These are phyloP conservation scores for Ptychoptera contaminata DNA, from an alignment of 2,888 invertebrate genomes.

Conservation along the genomic window DNA sequence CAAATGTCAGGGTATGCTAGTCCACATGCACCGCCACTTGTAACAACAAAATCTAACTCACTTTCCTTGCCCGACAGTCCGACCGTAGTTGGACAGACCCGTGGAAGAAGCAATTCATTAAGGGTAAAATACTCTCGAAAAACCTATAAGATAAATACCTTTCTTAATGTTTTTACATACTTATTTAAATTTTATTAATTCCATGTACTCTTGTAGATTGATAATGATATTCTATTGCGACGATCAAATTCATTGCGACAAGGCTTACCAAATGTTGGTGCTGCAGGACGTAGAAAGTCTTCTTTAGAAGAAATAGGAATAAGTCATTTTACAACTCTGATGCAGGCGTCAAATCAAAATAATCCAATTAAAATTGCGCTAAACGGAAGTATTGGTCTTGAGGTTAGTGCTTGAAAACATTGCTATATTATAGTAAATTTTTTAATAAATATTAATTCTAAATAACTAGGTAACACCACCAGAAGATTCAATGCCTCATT, in stretches of 20 bases:
- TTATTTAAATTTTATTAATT: background rate
- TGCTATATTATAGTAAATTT: background rate
- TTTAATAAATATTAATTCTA: background rate
- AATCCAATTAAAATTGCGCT: slow-evolving; percentile 73
- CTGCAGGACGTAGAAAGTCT: slow-evolving; percentile 52
- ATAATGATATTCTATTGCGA: slow-evolving; percentile 68
- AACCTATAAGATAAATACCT: too few relatives aligned
- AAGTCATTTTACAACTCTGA: slow-evolving; percentile 56
- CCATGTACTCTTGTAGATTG: slow-evolving; percentile 26
- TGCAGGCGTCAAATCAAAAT: slow-evolving; percentile 47
- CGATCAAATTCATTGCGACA: slow-evolving; percentile 74
- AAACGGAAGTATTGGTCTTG: slow-evolving; percentile 73
- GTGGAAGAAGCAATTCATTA: slow-evolving; percentile 72
- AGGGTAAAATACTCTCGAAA: slow-evolving; percentile 35
- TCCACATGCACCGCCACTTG: slow-evolving; percentile 55
- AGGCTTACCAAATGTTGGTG: slow-evolving; percentile 51
- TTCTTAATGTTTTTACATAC: too few relatives aligned
- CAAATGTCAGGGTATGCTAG: slow-evolving; percentile 41
- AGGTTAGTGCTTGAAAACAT: slow-evolving; percentile 26
- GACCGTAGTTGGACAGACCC: slow-evolving; percentile 60
- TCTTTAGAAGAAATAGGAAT: slow-evolving; percentile 76
- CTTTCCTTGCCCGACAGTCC: slow-evolving; percentile 80
- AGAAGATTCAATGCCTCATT: slow-evolving; percentile 36
- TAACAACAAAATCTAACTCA: slow-evolving; percentile 74
- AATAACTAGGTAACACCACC: slow-evolving; percentile 43